These are phyloP conservation scores for Gryon sp. DNA, from an alignment of 1,140 invertebrate species.

Conservation along the genomic window DNA sequence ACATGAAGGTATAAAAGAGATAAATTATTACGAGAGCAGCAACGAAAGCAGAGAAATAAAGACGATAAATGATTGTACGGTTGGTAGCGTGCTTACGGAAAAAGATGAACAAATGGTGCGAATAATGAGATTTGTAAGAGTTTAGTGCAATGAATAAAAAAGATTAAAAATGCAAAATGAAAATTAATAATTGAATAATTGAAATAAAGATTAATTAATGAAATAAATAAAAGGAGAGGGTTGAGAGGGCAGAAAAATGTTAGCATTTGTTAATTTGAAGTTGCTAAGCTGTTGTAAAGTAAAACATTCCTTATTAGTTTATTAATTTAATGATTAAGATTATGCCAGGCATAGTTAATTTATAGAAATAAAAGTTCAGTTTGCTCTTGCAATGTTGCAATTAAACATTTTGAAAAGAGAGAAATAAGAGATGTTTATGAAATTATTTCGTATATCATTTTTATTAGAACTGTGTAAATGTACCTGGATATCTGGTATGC, in stretches of 20 bases:
- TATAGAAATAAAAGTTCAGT: too few relatives aligned
- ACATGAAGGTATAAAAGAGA: conserved; percentile 20
- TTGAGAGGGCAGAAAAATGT: neutral
- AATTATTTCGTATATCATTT: too few relatives aligned
- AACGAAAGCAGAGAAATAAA: conserved; percentile 25
- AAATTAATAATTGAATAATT: neutral
- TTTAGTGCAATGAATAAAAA: neutral
- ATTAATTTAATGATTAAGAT: neutral
- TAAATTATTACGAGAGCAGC: conserved; percentile 16
- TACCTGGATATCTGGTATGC: conserved; percentile 94
- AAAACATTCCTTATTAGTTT: too few relatives aligned
- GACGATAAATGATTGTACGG: neutral
- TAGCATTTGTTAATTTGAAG: conserved; percentile 38
- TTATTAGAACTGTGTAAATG: conserved; percentile 63
- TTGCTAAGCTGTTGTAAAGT: too few relatives aligned
- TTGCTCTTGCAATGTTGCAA: too few relatives aligned
- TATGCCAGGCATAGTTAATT: neutral
- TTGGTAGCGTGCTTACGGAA: conserved; percentile 50
- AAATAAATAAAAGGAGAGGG: conserved; percentile 1
- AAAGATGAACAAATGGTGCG: conserved; percentile 20
- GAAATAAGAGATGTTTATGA: too few relatives aligned
- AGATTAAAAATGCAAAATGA: neutral
- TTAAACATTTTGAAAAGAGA: too few relatives aligned
- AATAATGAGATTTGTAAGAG: neutral
- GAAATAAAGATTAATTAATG: conserved; percentile 4